A percentile compares a stretch with the other conserved stretches of the same genome.
Conservation (phyloP, 1,140 invertebrate species). For the Archivesica marissinica region DNA sequence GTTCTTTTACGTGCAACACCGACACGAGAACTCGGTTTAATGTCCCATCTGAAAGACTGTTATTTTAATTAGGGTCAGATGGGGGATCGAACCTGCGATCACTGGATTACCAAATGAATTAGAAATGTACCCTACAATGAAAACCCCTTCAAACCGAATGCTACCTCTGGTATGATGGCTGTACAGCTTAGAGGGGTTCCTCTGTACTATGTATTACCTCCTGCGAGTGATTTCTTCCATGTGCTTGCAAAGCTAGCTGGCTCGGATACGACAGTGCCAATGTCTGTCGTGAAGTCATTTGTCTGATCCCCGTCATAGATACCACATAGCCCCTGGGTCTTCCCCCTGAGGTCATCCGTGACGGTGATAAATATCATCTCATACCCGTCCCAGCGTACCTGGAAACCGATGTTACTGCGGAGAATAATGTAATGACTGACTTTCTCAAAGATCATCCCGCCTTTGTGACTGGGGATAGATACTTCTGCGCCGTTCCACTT, state of each 20-base stretch:
- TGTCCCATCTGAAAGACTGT: too few species aligned
- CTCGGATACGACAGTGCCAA: slow-evolving; percentile 66
- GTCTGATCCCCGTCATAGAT: slow-evolving; percentile 88
- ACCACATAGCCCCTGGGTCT: slow-evolving; percentile 92
- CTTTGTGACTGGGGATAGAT: slow-evolving; percentile 82
- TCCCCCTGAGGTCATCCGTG: slow-evolving; percentile 89
- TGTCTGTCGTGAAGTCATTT: slow-evolving; percentile 88
- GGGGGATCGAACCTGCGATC: too few species aligned
- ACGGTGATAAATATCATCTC: slow-evolving; percentile 86
- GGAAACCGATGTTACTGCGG: slow-evolving; percentile 88
- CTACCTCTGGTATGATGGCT: too few species aligned
- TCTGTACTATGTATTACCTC: too few species aligned
- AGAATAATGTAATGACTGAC: slow-evolving; percentile 88
- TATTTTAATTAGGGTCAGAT: too few species aligned
- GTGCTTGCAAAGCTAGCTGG: slow-evolving; percentile 86
- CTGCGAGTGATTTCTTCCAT: slow-evolving; percentile 88
- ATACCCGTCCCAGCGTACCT: slow-evolving; percentile 89
- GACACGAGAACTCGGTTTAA: too few species aligned
- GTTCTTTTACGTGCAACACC: too few species aligned
- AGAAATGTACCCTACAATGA: too few species aligned
- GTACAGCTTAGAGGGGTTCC: too few species aligned
- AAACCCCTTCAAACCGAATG: too few species aligned
- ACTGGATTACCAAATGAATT: too few species aligned
- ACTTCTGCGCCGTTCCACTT: slow-evolving; percentile 57
- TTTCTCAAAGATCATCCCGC: slow-evolving; percentile 89